Conservation (phyloP, 2,797 vertebrate genomes). For the Xerus rutilus region DNA sequence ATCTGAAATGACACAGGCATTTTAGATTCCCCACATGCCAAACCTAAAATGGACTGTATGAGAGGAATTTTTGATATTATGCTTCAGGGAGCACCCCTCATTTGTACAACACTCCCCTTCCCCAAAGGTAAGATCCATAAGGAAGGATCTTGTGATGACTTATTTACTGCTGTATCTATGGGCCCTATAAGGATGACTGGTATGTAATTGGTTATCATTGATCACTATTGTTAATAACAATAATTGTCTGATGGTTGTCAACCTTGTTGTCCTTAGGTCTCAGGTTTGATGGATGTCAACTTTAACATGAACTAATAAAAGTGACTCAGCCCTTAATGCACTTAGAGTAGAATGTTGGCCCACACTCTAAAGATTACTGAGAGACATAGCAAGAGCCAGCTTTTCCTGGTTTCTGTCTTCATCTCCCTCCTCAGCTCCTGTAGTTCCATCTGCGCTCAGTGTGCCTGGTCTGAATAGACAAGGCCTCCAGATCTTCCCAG, state of each 20-base stretch:
- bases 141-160: background rate
- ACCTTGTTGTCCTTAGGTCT: background rate
- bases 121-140: background rate
- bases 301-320: background rate
- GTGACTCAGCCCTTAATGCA: background rate
- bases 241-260: background rate
- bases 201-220: background rate
- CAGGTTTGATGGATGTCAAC: background rate
- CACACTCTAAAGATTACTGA: background rate
- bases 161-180: background rate
- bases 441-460: background rate
- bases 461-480: background rate
- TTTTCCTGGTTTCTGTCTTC: background rate
- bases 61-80: background rate
- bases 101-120: background rate
- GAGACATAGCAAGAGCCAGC: rapidly evolving
- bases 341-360: too few relatives aligned
- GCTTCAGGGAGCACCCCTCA: background rate
- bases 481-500: background rate
- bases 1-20: background rate
- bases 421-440: background rate
- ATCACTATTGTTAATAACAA: background rate
- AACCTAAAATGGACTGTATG: background rate
- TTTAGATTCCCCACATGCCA: background rate
- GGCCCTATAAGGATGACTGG: background rate